Evolutionary conservation across 1,140 invertebrate species (phyloP), one percentile per base, ranked within the genome.

Genomic region (Coboldia fuscipes): DNA sequence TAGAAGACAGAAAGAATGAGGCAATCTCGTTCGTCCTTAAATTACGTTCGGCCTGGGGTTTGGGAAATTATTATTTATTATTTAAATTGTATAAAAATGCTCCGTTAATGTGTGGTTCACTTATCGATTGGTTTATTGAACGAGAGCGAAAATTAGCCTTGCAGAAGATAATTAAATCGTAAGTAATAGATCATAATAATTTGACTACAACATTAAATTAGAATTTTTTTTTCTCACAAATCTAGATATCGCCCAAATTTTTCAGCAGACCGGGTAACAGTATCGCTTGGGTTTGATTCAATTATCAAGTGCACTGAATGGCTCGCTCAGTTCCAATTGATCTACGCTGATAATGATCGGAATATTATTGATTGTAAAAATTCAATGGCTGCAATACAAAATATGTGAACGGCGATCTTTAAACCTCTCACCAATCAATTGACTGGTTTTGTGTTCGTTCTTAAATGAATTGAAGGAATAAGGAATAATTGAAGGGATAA

Each of bases 121-220:
- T 98, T 32, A 84, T 97, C 59, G 89, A 97, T 59, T 94, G 89
- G 89, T 96, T 97, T 67, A 70, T 88, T 48, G 76, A 88, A 30
- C 65, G 90, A 48, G 88, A 93, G 53, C 65, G 92, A 49, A 93
- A 86, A 60, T 59, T 65, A 44, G 90, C 89, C 43, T 62, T 97
- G 43, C 92, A 85, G 61, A 51, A 54, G 32, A 82, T 97, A 54
- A 72, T 97, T 42, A 97, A 94, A 75, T 74, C 88, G 92, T 97
- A 88, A 66, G 88, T 92, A 56, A 42, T 46, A 28, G 22, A 34
- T 17, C n/a, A 3, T 21, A 19, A 10, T 3, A 22, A 36, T 38
- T 31, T 37, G 18, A 21, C 12, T 6, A 24, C 26, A 12, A 26
- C 26, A 17, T 15, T 28, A 18, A 29, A 22, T 40, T 31, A 15